Evolutionary conservation across 2,888 invertebrate species (phyloP).

Genomic region (Spatulosminthurus flaviceps): DNA sequence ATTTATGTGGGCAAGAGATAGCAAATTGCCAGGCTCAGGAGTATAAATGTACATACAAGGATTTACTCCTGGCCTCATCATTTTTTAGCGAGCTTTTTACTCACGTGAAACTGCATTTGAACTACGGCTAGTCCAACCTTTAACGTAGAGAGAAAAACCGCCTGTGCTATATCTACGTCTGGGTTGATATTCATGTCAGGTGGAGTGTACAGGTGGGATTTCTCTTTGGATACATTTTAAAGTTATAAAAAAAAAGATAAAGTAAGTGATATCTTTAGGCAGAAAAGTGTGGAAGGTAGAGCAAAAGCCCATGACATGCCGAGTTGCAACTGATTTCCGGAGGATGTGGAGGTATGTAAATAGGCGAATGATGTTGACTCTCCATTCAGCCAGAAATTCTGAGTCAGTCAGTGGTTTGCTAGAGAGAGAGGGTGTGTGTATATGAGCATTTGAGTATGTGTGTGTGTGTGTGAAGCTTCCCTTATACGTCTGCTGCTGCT

Average conservation of each 20-base stretch:
- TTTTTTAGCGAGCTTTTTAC: background rate
- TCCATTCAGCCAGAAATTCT: constrained; percentile 27
- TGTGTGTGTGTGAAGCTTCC: too few species aligned
- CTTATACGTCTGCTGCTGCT: too few species aligned
- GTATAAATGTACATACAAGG: constrained; percentile 19
- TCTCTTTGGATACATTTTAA: constrained; percentile 2
- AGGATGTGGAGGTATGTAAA: constrained; percentile 17
- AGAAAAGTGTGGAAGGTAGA: constrained; percentile 1
- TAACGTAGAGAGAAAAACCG: background rate
- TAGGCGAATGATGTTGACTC: constrained; percentile 16
- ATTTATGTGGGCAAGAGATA: background rate
- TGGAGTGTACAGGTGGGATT: constrained; percentile 5
- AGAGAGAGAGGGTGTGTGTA: too few species aligned
- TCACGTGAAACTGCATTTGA: background rate
- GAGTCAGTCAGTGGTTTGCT: background rate
- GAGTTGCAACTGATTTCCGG: constrained; percentile 17
- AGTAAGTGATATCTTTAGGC: constrained; percentile 14
- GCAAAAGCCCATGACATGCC: constrained; percentile 14
- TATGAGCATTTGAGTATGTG: too few species aligned
- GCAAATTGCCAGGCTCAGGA: constrained; percentile 11
- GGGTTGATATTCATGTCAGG: background rate
- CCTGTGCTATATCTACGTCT: background rate
- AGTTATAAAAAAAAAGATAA: background rate
- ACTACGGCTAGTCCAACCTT: background rate
- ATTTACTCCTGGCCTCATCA: constrained; percentile 9